Conservation (phyloP, 2,113 vertebrate genomes). For the Hippocampus comes region DNA sequence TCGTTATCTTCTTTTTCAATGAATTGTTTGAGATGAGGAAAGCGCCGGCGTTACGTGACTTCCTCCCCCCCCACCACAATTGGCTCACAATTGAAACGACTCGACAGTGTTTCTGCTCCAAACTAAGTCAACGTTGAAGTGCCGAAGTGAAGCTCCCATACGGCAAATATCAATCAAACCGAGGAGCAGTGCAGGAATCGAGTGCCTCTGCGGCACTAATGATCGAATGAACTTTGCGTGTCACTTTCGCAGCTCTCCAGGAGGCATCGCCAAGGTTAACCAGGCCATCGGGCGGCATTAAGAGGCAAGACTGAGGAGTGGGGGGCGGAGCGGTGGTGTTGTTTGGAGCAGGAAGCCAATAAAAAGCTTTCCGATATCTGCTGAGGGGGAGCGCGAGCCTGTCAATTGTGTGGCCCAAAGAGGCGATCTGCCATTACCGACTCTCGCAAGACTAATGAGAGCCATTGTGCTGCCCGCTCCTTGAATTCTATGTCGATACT, state of each 20-base stretch:
- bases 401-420: constrained; percentile 75
- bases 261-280: constrained; percentile 69
- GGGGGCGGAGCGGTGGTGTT: background rate
- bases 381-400: constrained; percentile 67
- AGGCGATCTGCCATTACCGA: constrained; percentile 73
- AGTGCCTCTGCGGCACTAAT: constrained; percentile 49
- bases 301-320: constrained; percentile 35
- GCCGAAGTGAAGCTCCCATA: background rate
- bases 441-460: constrained; percentile 77
- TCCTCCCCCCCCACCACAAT: too few relatives aligned
- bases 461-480: constrained; percentile 73
- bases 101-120: too few relatives aligned
- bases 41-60: too few relatives aligned
- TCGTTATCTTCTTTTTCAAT: too few relatives aligned
- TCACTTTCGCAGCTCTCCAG: constrained; percentile 65
- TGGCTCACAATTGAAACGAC: too few relatives aligned
- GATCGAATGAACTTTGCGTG: constrained; percentile 68
- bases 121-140: too few relatives aligned
- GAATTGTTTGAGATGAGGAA: too few relatives aligned
- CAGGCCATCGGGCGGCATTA: constrained; percentile 65
- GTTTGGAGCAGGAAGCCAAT: constrained; percentile 68
- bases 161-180: background rate
- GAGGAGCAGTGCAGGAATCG: constrained; percentile 32
- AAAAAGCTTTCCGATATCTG: constrained; percentile 72
- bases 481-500: constrained; percentile 75